Evolutionary conservation across 1,140 invertebrate species (phyloP).

Genomic region (Drosophila pachea): DNA sequence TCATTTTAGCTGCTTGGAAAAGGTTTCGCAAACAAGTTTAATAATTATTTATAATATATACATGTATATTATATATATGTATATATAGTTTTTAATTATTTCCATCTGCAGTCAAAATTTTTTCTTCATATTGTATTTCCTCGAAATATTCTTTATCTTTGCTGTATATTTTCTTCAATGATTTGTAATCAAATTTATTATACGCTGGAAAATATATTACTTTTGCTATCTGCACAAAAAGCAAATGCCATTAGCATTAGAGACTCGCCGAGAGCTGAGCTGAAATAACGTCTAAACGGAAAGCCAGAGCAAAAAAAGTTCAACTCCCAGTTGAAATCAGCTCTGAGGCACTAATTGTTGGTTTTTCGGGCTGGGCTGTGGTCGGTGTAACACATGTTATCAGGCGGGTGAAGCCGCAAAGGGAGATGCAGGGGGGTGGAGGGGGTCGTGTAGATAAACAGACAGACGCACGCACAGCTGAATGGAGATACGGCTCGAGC

Average conservation of each 20-base stretch:
- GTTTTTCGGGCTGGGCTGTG: constrained; percentile 18
- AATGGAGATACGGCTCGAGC: constrained; percentile 26
- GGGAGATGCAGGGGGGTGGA: constrained; percentile 6
- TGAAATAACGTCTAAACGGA: constrained; percentile 19
- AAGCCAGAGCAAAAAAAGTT: constrained; percentile 19
- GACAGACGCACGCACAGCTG: constrained; percentile 3
- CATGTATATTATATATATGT: too few species aligned
- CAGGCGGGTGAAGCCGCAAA: constrained; percentile 17
- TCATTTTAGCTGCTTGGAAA: too few species aligned
- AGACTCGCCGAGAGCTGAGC: constrained; percentile 34
- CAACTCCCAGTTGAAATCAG: constrained; percentile 26
- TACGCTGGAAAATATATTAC: constrained; percentile 9
- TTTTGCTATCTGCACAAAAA: constrained; percentile 18
- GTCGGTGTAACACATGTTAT: constrained; percentile 56
- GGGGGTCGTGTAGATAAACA: constrained; percentile 59
- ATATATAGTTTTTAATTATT: too few species aligned
- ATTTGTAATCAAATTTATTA: constrained; percentile 22
- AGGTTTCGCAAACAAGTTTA: too few species aligned
- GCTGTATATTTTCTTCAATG: neutral
- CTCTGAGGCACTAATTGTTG: constrained; percentile 41
- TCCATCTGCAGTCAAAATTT: too few species aligned
- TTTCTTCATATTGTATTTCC: too few species aligned
- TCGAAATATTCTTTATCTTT: neutral
- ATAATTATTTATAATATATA: too few species aligned
- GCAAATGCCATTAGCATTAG: constrained; percentile 13